Evolutionary conservation across 2,113 vertebrate genomes (phyloP), one percentile per base, ranked within the genome.

Genomic region (Chunga burmeisteri): DNA sequence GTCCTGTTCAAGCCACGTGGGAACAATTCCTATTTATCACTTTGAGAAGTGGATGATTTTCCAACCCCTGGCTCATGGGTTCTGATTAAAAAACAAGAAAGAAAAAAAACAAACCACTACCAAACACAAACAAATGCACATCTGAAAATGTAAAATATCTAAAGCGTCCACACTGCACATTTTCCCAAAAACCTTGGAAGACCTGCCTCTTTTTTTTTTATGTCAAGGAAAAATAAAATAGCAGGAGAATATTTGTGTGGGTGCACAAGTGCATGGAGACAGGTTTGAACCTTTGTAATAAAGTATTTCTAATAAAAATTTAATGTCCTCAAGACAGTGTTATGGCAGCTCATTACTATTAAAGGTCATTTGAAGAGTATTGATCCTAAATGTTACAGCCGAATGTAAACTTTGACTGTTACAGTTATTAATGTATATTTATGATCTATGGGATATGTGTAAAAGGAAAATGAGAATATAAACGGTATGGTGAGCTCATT

Each of bases 361-460:
- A 96, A 97, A 97, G 96, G 96, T 97, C 96, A 96, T 97, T 96
- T 97, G 95, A 97, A 97, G 94, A 97, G 95, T 96, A 97, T 97
- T 94, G 96, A 97, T 97, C 96, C 93, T 93, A 93, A 97, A 97
- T 97, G 96, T 95, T 97, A 97, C 94, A 93, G 92, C 77, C 0
- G 73, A 97, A 96, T 94, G 92, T 97, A 97, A 97, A 97, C 94
- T 93, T 96, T 96, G 95, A 96, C 94, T 96, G 94, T 95, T 96
- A 91, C 83, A 94, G 93, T 97, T 97, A 96, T 96, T 96, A 96
- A 97, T 97, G 87, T 96, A 78, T 96, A 96, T 96, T 97, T 96
- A 95, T 97, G 96, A 94, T 97, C 93, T 94, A 90, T 94, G 94
- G 86, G 93, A 67, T 94, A 87, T 26, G 52, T 86, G 71, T 83